Evolutionary conservation across 2,113 vertebrate genomes (phyloP), one percentile per base, ranked within the genome.

Genomic region (Sclerurus mexicanus): DNA sequence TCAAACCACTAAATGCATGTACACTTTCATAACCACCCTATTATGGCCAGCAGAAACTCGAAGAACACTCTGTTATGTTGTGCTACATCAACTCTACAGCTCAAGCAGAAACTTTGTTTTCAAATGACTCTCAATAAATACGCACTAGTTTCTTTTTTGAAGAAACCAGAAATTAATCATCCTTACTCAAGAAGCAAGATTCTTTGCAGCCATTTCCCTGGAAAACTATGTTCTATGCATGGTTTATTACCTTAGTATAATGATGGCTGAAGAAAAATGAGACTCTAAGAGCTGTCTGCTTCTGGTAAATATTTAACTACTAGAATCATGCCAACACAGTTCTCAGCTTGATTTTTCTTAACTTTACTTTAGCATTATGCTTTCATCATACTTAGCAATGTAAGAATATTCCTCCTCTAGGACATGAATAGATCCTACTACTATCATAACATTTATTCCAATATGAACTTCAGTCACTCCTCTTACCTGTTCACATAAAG

Each of bases 241-340:
- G 20, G 35, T 60, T 94, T 89, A 78, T 84, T 64, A 91, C n/a
- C 52, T 78, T n/a, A 52, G 42, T 46, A 59, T 25, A 47, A 17
- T 0, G 0, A 52, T 12, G 24, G 31, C 4, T 72, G 37, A 74
- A 89, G 60, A 85, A 84, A 87, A 95, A 92, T 18, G 22, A 84
- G 47, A 52, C 30, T 76, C 27, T 52, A 49, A 55, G 35, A 90
- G 33, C 56, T 47, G 76, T 33, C 75, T 85, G 47, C 81, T 87
- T 50, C 56, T 84, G 28, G 62, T 91, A 85, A 95, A 95, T 85
- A 85, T 84, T 93, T 81, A 89, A 89, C 84, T 37, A 86, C n/a
- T 24, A 81, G 44, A 82, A 71, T 58, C 40, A 75, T 33, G 77
- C 40, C 84, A 81, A 75, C 11, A 55, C 21, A 74, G 7, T 89